phyloP scores from a whole-genome alignment of 2,797 vertebrate genomes.

The Sylvilagus floridanus region DNA sequence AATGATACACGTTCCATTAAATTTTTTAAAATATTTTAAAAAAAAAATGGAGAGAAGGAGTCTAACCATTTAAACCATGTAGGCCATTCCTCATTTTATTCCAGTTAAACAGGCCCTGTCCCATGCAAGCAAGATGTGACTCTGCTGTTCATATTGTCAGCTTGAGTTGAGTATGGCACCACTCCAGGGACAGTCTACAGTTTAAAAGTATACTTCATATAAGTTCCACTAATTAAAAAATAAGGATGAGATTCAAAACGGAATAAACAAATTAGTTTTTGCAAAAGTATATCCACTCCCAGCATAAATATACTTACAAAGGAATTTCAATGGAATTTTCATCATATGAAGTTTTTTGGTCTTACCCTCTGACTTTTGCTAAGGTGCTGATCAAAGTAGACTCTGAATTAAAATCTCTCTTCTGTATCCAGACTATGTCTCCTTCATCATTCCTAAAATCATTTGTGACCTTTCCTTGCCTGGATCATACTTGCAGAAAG shows the following conservation, averaged over 20 bases:
- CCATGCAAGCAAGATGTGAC: neutral
- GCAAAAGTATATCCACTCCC: neutral
- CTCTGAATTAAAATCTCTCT: neutral
- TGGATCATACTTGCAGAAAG: neutral
- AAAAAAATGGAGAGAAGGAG: neutral
- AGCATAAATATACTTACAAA: neutral
- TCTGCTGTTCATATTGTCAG: neutral
- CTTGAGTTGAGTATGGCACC: neutral
- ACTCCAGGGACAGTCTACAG: neutral
- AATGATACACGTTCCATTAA: constrained; percentile 23
- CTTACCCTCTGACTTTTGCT: neutral
- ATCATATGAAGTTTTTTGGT: neutral
- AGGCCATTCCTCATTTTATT: neutral
- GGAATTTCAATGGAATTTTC: neutral
- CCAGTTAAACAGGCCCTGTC: neutral
- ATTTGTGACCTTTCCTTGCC: neutral
- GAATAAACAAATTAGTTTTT: constrained; percentile 46
- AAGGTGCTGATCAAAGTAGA: neutral
- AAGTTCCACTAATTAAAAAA: neutral
- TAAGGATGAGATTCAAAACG: neutral
- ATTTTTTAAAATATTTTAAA: constrained; percentile 24
- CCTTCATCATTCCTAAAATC: neutral
- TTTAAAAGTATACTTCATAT: constrained; percentile 31
- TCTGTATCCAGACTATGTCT: neutral
- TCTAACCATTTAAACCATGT: neutral